These are phyloP conservation scores for Capromys pilorides DNA, from an alignment of 2,797 vertebrate species.

Conservation along the genomic window DNA sequence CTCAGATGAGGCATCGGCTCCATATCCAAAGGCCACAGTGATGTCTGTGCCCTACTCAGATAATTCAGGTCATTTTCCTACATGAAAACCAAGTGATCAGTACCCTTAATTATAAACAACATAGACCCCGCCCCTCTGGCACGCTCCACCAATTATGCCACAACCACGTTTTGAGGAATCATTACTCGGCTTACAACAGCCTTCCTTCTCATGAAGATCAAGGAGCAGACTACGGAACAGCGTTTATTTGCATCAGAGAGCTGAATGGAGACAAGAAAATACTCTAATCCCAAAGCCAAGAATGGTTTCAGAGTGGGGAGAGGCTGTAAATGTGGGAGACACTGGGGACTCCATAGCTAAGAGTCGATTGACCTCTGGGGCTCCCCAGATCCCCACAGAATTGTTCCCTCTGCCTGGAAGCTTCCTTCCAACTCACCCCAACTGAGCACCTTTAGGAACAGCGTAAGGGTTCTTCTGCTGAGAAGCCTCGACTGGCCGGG, in stretches of 20 bases:
- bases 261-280: background rate
- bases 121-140: background rate
- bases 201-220: background rate
- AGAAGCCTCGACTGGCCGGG: background rate
- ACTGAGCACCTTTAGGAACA: background rate
- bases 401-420: background rate
- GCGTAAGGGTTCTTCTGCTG: background rate
- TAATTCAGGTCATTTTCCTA: background rate
- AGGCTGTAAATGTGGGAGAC: background rate
- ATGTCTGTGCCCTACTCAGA: no score
- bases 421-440: background rate
- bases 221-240: background rate
- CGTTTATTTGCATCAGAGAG: background rate
- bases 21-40: background rate
- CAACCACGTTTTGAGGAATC: background rate
- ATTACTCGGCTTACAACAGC: background rate
- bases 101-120: background rate
- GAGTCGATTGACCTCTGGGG: background rate
- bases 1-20: background rate
- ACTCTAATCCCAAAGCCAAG: background rate
- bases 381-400: no score
- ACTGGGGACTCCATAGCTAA: background rate
- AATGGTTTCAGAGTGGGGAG: background rate
- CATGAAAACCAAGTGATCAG: background rate
- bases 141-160: no score